A percentile compares a stretch with the other conserved stretches of the same genome.
Conservation (phyloP, 2,113 vertebrate genomes). For the Terrapene triunguis region DNA sequence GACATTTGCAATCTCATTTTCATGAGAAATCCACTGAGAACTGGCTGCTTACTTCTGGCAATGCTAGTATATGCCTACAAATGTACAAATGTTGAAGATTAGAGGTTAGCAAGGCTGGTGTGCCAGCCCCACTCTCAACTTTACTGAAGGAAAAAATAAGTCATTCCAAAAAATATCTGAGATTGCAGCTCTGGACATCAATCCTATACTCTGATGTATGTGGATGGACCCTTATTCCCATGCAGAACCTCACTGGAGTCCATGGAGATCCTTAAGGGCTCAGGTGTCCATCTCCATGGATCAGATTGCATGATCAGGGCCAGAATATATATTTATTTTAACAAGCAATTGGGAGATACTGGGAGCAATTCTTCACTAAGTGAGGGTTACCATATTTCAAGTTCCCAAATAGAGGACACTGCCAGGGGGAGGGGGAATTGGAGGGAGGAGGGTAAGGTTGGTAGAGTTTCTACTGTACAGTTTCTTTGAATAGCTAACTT, state of each 20-base stretch:
- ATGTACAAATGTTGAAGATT: background rate
- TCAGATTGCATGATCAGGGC: background rate
- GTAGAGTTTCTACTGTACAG: too few species aligned
- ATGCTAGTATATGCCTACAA: background rate
- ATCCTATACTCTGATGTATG: rapidly evolving
- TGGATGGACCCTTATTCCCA: background rate
- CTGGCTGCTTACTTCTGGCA: background rate
- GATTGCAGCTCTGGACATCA: background rate
- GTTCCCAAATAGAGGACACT: too few species aligned
- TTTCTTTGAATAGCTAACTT: too few species aligned
- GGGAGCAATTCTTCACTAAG: background rate
- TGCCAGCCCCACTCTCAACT: background rate
- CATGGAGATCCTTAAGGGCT: background rate
- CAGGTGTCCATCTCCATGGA: background rate
- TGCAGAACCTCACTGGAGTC: rapidly evolving
- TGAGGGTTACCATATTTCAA: too few species aligned
- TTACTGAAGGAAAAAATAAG: background rate
- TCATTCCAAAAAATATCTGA: background rate
- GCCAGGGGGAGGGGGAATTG: too few species aligned
- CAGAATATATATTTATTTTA: background rate
- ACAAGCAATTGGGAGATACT: background rate
- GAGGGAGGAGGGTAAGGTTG: too few species aligned
- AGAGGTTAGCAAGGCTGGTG: background rate
- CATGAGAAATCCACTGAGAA: background rate
- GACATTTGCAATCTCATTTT: background rate